Evolutionary conservation across 2,888 invertebrate genomes (phyloP), one percentile per base, ranked within the genome.

Genomic region (Strigamia maritima): DNA sequence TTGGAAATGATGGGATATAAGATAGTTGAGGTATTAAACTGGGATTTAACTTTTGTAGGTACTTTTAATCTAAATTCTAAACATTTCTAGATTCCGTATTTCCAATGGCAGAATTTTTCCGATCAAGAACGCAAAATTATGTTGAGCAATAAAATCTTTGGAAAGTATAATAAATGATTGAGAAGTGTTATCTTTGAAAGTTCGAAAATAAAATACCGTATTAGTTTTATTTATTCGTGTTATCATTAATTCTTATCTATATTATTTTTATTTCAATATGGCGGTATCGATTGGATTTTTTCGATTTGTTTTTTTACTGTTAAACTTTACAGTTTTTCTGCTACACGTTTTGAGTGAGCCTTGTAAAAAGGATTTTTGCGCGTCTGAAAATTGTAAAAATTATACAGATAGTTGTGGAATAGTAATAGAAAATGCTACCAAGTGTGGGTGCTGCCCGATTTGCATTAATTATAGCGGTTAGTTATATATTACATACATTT

Each of bases 1-100:
- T 60, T 60, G 22, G 60, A 60, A 60, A 60, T 60, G 60, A 60
- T 60, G 60, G 60, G 24, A 19, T 60, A 60, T 19, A 60, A 60
- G 19, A 19, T 60, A 22, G 24, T 60, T 60, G 60, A 60, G 60
- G 60, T 60, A 60, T 14, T 44, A 60, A 60, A 19, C 24, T 19
- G 24, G 22, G 24, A 60, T 22, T 60, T 60, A 19, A 60, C n/a
- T 60, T 2, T 19, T 6, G 19, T 19, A 60, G 22, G 8, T 19
- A 2, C 2, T 60, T 54, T 6, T 54, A 60, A 60, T 8, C 60
- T 22, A 3, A 1, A 19, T 22, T 60, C 19, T n/a, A n/a, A n/a
- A n/a, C n/a, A 60, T 22, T 60, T 60, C 8, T n/a, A 60, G 60
- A 60, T 60, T 60, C 60, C 60, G 1, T 60, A 60, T 24, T 60